Base-by-base conservation (phyloP, 2,888 invertebrate genomes). In the Halictus quadricinctus region DNA sequence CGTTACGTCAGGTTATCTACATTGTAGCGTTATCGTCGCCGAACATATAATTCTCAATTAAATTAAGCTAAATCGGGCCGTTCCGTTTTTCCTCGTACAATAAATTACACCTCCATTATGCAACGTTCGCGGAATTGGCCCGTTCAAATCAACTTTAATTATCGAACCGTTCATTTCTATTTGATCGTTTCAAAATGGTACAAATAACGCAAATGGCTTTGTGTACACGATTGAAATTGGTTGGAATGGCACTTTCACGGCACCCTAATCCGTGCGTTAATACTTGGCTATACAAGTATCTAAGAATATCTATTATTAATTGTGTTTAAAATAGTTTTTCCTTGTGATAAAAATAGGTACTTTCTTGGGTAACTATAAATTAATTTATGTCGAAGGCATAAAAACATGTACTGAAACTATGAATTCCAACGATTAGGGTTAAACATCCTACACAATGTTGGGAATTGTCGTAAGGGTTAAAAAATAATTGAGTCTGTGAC, bases 11-110 rank as follows among this genome's bases (percentile, higher is more conserved):
- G 41, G 10, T 69, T 69, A 69, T 41, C 41, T 41, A 69, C 41
- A 69, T 69, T 69, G 69, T 69, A 36, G 64, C 29, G 64, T 64
- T 64, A 64, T 64, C 64, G 29, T 64, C 64, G 15, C 7, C 64
- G 64, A 18, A 36, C 18, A 18, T 64, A 36, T 36, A 64, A 64
- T 64, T 64, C 18, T 15, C 64, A 29, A 64, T 36, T 64, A 64
- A 64, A 18, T 64, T 64, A 64, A 29, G 29, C 29, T 29, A 36
- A 64, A 64, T 36, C 64, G 36, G 15, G 29, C 7, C 64, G 29
- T 15, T 29, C 7, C 29, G 64, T 58, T 25, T 29, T 18, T 15
- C 15, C 64, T 29, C 64, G 29, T 15, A 18, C 29, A 64, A 64
- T 7, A 64, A 64, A 64, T 64, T 64, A 25, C 64, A 7, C 13